A percentile compares a stretch with the other conserved stretches of the same genome.
These are phyloP conservation scores for Cylloceria caligata DNA, from an alignment of 2,888 invertebrate genomes.

Conservation along the genomic window DNA sequence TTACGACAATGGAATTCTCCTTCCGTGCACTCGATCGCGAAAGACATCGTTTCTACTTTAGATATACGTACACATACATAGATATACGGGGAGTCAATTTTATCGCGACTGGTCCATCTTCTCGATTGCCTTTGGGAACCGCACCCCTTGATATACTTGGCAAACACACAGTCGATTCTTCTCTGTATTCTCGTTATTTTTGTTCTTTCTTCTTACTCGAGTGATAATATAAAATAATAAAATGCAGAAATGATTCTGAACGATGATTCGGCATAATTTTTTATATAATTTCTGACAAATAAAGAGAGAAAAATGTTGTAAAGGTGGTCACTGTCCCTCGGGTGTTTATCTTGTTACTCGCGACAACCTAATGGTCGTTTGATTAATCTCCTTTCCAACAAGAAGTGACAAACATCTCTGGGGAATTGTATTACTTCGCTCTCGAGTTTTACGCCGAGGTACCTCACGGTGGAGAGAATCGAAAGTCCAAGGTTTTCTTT, in stretches of 20 bases:
- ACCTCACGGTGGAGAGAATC: constrained; percentile 6
- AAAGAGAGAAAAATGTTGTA: too few species aligned
- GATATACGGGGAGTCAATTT: neutral
- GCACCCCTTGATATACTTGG: too few species aligned
- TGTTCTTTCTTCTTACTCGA: neutral
- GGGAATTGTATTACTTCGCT: constrained; percentile 26
- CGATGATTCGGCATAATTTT: constrained; percentile 4
- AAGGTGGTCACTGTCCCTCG: neutral
- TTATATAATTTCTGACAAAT: constrained; percentile 18
- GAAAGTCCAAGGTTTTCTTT: constrained; percentile 5
- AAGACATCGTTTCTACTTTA: constrained; percentile 16
- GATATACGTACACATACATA: neutral
- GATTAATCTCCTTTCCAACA: constrained; percentile 42
- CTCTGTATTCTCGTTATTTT: neutral
- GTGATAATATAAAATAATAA: neutral
- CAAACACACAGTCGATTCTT: neutral
- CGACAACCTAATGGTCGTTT: constrained; percentile 45
- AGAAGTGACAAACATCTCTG: constrained; percentile 40
- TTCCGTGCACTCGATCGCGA: constrained; percentile 33
- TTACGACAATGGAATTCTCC: constrained; percentile 47
- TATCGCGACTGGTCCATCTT: constrained; percentile 31
- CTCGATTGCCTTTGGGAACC: constrained; percentile 22
- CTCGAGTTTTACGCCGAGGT: neutral
- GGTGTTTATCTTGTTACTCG: constrained; percentile 7
- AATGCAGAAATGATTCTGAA: constrained; percentile 20